Percentiles rank a stretch among this genome's conserved stretches.
Conservation (phyloP, 2,888 invertebrate genomes). For the Tetramorium bicarinatum region DNA sequence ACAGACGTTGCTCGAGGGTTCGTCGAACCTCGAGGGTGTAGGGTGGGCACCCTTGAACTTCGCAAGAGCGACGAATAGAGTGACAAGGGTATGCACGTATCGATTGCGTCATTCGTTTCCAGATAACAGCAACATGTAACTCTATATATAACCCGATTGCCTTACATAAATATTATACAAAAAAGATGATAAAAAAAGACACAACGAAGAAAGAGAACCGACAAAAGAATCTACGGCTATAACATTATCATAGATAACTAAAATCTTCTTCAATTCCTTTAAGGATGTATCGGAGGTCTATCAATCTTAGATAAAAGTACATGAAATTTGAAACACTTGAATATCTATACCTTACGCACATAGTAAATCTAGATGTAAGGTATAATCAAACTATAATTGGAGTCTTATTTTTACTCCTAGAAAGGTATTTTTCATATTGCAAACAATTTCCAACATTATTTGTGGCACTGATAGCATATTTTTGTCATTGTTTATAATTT, state of each 20-base stretch:
- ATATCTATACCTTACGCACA: too few species aligned
- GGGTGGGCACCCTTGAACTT: slow-evolving; percentile 38
- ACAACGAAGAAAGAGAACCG: too few species aligned
- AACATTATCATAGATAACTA: background rate
- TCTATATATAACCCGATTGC: background rate
- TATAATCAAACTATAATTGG: too few species aligned
- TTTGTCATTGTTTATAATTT: too few species aligned
- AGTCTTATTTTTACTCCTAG: too few species aligned
- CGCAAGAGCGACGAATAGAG: slow-evolving; percentile 9
- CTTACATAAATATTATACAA: slow-evolving; percentile 15
- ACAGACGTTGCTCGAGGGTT: background rate
- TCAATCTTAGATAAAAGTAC: too few species aligned
- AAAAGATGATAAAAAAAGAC: background rate
- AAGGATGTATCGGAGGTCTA: too few species aligned
- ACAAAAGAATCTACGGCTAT: background rate
- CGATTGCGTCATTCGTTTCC: slow-evolving; percentile 19
- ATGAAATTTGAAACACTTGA: too few species aligned
- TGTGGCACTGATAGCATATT: too few species aligned
- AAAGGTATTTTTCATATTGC: too few species aligned
- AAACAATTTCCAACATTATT: too few species aligned
- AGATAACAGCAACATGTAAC: background rate
- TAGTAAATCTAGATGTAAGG: too few species aligned
- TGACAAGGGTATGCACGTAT: slow-evolving; percentile 10
- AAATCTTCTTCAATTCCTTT: background rate
- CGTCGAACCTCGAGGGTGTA: slow-evolving; percentile 31